Evolutionary conservation across 2,113 vertebrate species (phyloP).

Genomic region (Colaptes auratus): DNA sequence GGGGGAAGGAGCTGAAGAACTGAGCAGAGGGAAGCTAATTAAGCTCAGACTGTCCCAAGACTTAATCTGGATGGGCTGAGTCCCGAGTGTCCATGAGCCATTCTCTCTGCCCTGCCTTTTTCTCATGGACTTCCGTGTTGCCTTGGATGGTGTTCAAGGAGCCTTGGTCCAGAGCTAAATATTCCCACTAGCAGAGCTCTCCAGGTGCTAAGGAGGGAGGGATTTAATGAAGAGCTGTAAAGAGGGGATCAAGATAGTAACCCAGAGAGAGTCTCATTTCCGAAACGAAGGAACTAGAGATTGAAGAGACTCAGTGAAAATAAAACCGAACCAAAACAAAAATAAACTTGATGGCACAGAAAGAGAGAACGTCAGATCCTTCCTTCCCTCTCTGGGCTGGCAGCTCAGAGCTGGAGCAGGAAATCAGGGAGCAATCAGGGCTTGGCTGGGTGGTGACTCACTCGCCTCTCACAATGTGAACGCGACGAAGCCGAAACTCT

Average conservation of each 20-base stretch:
- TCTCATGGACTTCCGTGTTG: neutral
- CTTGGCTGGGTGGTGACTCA: conserved; percentile 41
- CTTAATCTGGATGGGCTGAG: conserved; percentile 42
- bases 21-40: conserved; percentile 9
- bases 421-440: neutral
- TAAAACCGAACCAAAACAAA: neutral
- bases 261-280: conserved; percentile 23
- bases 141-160: conserved; percentile 23
- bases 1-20: conserved; percentile 18
- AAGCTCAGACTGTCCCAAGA: conserved; percentile 30
- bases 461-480: conserved; percentile 23
- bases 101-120: neutral
- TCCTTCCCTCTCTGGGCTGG: neutral
- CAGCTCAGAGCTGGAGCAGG: conserved; percentile 19
- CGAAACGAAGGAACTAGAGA: neutral
- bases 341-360: conserved; percentile 18
- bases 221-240: conserved; percentile 31
- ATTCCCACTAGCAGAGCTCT: neutral
- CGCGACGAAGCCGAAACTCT: conserved; percentile 65
- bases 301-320: neutral
- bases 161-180: conserved; percentile 3
- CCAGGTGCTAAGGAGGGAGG: conserved; percentile 42
- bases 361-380: neutral
- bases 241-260: conserved; percentile 45
- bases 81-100: neutral